Conservation (phyloP, 2,113 vertebrate species). For the Dendrocopos noguchii region DNA sequence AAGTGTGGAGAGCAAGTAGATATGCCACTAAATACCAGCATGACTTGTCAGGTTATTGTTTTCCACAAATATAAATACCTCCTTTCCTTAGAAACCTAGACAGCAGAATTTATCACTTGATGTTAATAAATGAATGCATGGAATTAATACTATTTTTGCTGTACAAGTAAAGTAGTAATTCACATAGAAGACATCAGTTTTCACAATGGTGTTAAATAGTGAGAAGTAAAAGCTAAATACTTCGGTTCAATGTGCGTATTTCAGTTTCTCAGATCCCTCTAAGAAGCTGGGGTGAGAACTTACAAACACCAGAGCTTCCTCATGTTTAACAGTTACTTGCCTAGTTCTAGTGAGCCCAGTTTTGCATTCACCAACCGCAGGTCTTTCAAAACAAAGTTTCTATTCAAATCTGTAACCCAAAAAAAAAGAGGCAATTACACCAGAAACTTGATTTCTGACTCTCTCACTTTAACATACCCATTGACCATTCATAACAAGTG, state of each 20-base stretch:
- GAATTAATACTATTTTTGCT: not conserved
- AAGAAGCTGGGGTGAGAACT: not conserved
- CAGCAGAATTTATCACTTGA: not conserved
- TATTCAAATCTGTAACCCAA: constrained; percentile 70
- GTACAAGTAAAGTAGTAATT: not conserved
- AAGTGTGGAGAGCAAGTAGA: not conserved
- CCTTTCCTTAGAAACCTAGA: not conserved
- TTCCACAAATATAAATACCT: not conserved
- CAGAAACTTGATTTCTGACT: not conserved
- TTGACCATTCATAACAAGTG: not conserved
- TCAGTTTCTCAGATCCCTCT: not conserved
- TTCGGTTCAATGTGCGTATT: not conserved
- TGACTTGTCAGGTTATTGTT: not conserved
- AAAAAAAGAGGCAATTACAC: not conserved
- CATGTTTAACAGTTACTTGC: constrained; percentile 51
- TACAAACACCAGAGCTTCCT: not conserved
- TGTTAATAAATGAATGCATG: not conserved
- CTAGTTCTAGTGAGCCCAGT: constrained; percentile 76
- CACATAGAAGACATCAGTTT: not conserved
- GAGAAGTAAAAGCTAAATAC: not conserved
- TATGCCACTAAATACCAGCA: not conserved
- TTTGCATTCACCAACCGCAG: constrained; percentile 70
- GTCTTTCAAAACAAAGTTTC: constrained; percentile 68
- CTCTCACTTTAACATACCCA: not conserved
- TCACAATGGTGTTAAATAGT: not conserved